Percentiles rank a stretch among this genome's conserved stretches.
These are phyloP conservation scores for Drosophila macrospina DNA, from an alignment of 2,888 invertebrate genomes.

Conservation along the genomic window DNA sequence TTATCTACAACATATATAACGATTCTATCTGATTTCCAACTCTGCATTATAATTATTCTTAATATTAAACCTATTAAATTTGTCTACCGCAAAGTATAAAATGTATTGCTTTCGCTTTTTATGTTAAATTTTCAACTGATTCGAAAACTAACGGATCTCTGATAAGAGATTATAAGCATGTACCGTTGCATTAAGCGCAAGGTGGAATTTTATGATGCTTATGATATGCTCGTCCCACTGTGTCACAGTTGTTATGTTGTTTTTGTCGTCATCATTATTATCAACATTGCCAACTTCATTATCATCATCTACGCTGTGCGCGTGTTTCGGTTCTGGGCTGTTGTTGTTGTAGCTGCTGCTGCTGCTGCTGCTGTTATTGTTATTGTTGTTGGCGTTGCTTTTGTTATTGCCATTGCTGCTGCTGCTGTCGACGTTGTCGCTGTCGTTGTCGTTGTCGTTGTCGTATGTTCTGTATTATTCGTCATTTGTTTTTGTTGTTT, in stretches of 20 bases:
- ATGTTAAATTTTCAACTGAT: not conserved
- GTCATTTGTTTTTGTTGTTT: slow-evolving; percentile 71
- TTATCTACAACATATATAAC: too few species aligned
- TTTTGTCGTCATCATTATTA: slow-evolving; percentile 74
- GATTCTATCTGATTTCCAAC: too few species aligned
- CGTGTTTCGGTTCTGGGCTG: slow-evolving; percentile 66
- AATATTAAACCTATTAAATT: too few species aligned
- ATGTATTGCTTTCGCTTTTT: too few species aligned
- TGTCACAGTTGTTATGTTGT: slow-evolving; percentile 69
- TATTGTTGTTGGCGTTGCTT: slow-evolving; percentile 36
- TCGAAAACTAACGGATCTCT: not conserved
- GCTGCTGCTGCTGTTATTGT: slow-evolving; percentile 42
- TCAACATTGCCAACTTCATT: slow-evolving; percentile 73
- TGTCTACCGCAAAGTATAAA: too few species aligned
- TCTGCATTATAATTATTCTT: too few species aligned
- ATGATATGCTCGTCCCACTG: slow-evolving; percentile 46
- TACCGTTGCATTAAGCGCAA: not conserved
- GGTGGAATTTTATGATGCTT: not conserved
- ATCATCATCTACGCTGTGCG: slow-evolving; percentile 69
- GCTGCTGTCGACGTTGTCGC: slow-evolving; percentile 47
- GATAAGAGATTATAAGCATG: not conserved
- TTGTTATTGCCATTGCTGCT: slow-evolving; percentile 46
- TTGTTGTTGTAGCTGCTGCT: slow-evolving; percentile 42
- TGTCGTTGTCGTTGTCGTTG: slow-evolving; percentile 50
- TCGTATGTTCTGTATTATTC: slow-evolving; percentile 69